Evolutionary conservation across 2,888 invertebrate species (phyloP).

Genomic region (Thysanoteuthis rhombus): DNA sequence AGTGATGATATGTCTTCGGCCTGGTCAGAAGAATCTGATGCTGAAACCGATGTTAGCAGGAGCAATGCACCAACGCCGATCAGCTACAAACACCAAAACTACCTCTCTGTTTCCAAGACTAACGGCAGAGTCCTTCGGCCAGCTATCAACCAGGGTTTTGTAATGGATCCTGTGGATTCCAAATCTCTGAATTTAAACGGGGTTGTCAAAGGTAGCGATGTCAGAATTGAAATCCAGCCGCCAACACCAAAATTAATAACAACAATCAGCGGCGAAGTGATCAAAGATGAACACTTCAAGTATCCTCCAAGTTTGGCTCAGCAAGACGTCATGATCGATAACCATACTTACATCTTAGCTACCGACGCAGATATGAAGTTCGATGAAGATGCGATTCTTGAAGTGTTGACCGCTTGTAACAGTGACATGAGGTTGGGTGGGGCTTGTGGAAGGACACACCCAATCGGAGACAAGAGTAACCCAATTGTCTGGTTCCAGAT

Average conservation of each 20-base stretch:
- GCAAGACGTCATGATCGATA: slow-evolving; percentile 39
- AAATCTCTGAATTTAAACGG: neutral
- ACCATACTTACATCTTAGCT: slow-evolving; percentile 52
- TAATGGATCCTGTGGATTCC: neutral
- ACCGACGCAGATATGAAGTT: slow-evolving; percentile 57
- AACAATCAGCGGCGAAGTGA: neutral
- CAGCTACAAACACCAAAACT: neutral
- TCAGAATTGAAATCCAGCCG: neutral
- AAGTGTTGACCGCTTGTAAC: slow-evolving; percentile 46
- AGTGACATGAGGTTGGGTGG: slow-evolving; percentile 47
- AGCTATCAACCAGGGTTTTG: neutral
- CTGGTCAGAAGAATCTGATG: neutral
- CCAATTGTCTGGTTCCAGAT: slow-evolving; percentile 54
- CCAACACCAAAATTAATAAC: neutral
- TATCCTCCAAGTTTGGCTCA: neutral
- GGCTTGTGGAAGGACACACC: slow-evolving; percentile 53
- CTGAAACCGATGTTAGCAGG: neutral
- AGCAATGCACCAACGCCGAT: neutral
- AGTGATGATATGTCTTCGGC: neutral
- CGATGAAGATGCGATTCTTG: slow-evolving; percentile 44
- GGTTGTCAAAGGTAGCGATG: too few species aligned
- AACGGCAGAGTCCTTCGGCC: neutral
- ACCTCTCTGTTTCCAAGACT: neutral
- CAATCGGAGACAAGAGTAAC: slow-evolving; percentile 45
- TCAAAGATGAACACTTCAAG: neutral